Base-by-base conservation (phyloP, 2,888 invertebrate genomes). In the Lasius platythorax region DNA sequence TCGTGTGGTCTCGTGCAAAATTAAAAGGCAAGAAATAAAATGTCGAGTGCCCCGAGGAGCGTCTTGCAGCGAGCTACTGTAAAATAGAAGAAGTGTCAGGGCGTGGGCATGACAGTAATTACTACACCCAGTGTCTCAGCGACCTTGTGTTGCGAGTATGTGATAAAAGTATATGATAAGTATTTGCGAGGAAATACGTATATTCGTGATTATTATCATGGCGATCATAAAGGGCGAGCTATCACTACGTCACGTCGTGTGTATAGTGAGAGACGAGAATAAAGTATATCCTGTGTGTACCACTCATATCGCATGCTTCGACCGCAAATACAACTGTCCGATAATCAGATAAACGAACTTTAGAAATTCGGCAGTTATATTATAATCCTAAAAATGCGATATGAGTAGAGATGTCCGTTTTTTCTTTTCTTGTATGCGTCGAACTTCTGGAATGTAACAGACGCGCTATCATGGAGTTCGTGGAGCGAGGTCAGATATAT, bases 91-190 rank as follows among this genome's bases (percentile, higher is more conserved):
- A 87, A 88, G 86, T 94, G 94, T 95, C 92, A 92, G 94, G 94
- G 94, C 91, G 93, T 95, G 94, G 94, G 94, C 92, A 94, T 94
- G 93, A 94, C 91, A 92, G 91, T 92, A 92, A 93, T 91, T 91
- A 79, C 91, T 93, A 93, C 90, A 94, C 94, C 95, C 94, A 95
- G 93, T 95, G 94, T 94, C 95, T 95, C 95, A 94, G 95, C 94
- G 94, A 95, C 94, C 95, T 94, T 94, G 90, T 88, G 90, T 86
- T 90, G 86, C 89, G 74, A 82, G 84, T 84, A 89, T 81, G 83
- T 88, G 66, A 82, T 61, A 73, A 72, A 75, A 81, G 75, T 82
- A 64, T 82, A 64, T 56, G 30, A 68, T 33, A 15, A 46, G 46
- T 68, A 61, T 40, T 70, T 68, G 74, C 74, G 56, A 68, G 68